Evolutionary conservation across 37 sponge, comb jelly and placozoan species (phyloP).

Genomic region (Eunapius fragilis): DNA sequence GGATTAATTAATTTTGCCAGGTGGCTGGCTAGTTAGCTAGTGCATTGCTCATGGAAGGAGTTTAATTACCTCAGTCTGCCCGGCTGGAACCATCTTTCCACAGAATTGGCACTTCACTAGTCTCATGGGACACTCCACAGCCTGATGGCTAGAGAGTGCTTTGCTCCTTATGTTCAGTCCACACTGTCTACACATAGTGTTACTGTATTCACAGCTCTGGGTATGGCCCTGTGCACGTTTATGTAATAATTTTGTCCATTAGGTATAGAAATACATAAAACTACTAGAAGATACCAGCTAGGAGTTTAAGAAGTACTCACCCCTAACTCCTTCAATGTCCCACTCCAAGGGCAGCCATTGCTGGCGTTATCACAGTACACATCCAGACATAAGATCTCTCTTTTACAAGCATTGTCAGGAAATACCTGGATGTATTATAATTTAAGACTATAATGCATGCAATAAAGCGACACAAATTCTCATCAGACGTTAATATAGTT

Average conservation of each 20-base stretch:
- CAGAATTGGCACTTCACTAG: conserved; percentile 43
- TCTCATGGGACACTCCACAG: conserved; percentile 60
- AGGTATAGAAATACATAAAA: not conserved
- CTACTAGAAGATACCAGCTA: too few species aligned
- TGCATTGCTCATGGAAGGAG: too few species aligned
- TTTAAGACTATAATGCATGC: too few species aligned
- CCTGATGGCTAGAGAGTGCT: conserved; percentile 4
- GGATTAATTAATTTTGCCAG: too few species aligned
- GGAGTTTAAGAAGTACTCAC: not conserved
- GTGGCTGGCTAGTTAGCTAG: too few species aligned
- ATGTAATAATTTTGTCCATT: not conserved
- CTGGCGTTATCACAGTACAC: not conserved
- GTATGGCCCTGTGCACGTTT: conserved; percentile 15
- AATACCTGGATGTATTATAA: not conserved
- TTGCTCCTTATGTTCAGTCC: conserved; percentile 33
- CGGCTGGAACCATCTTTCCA: conserved; percentile 28
- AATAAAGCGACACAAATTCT: too few species aligned
- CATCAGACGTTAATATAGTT: too few species aligned
- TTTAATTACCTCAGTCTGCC: conserved; percentile 41
- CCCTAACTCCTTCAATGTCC: not conserved
- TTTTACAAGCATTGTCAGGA: not conserved
- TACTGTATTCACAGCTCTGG: conserved; percentile 27
- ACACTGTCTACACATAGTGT: conserved; percentile 56
- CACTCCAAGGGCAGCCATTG: not conserved
- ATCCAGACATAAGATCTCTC: not conserved